phyloP scores from a whole-genome alignment of 35 echinoderm and acorn worm genomes.

The Ophiothrix spiculata region DNA sequence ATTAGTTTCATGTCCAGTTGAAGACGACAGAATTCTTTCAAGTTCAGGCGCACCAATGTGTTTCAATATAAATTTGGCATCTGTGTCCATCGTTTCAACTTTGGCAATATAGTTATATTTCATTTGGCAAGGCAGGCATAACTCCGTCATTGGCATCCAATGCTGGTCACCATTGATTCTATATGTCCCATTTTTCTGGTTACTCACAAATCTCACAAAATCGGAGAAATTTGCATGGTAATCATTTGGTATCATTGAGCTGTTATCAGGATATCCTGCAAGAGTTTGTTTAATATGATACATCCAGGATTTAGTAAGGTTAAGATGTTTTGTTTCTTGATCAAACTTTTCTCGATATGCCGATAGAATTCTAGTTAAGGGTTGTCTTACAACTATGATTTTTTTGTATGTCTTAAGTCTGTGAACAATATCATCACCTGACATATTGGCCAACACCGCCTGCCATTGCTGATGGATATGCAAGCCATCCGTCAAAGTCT shows the following conservation, averaged over 20 bases:
- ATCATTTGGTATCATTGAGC: background rate
- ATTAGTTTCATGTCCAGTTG: too few relatives aligned
- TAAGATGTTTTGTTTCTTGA: background rate
- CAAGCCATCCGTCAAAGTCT: background rate
- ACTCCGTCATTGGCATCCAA: background rate
- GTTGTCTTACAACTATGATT: background rate
- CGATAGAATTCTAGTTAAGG: background rate
- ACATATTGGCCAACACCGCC: background rate
- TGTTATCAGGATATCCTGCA: background rate
- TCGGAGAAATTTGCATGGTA: background rate
- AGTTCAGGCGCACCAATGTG: background rate
- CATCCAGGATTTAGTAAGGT: background rate
- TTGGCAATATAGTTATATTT: background rate
- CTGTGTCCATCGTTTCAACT: background rate
- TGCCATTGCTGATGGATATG: background rate
- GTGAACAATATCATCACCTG: background rate
- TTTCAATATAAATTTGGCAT: background rate
- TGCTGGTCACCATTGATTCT: background rate
- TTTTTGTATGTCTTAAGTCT: background rate
- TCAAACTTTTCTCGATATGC: background rate
- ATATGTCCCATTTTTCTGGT: background rate
- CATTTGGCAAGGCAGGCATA: background rate
- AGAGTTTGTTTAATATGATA: background rate
- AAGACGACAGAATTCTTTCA: too few relatives aligned
- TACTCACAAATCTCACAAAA: background rate